Conservation (phyloP, 2,797 vertebrate species). For the Rhabdophis nuchalis region DNA sequence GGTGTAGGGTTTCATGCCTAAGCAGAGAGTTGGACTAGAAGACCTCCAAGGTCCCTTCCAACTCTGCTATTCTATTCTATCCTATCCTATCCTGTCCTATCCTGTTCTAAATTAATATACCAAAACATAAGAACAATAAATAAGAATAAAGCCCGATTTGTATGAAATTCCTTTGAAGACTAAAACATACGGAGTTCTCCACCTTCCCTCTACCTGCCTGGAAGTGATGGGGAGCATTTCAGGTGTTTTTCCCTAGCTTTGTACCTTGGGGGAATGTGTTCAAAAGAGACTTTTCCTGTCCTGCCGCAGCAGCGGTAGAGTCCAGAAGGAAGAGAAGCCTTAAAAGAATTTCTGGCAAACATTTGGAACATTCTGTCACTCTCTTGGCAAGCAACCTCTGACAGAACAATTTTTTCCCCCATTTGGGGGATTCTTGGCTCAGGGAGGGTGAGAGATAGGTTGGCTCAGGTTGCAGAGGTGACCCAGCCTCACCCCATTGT, state of each 20-base stretch:
- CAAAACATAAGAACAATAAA: too few relatives aligned
- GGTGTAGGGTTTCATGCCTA: too few relatives aligned
- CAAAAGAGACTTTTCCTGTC: not conserved
- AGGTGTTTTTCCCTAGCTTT: not conserved
- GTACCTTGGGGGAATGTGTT: not conserved
- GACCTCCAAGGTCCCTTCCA: too few relatives aligned
- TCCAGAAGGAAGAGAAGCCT: not conserved
- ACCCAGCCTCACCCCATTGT: too few relatives aligned
- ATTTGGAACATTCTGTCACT: not conserved
- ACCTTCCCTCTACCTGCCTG: not conserved
- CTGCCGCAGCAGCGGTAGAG: not conserved
- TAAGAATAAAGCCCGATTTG: too few relatives aligned
- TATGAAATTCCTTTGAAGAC: too few relatives aligned
- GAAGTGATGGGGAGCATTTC: not conserved
- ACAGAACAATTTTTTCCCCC: not conserved
- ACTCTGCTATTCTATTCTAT: too few relatives aligned
- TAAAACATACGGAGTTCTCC: not conserved
- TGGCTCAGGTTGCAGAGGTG: not conserved
- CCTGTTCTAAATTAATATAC: too few relatives aligned
- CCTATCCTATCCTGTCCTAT: too few relatives aligned
- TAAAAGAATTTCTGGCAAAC: not conserved
- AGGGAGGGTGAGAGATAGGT: too few relatives aligned
- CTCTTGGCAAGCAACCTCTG: not conserved
- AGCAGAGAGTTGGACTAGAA: too few relatives aligned
- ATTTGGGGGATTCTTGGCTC: not conserved